Evolutionary conservation across 30 jellyfish, hydroid and myxozoan species (phyloP).

Genomic region (Cassiopea xamachana): DNA sequence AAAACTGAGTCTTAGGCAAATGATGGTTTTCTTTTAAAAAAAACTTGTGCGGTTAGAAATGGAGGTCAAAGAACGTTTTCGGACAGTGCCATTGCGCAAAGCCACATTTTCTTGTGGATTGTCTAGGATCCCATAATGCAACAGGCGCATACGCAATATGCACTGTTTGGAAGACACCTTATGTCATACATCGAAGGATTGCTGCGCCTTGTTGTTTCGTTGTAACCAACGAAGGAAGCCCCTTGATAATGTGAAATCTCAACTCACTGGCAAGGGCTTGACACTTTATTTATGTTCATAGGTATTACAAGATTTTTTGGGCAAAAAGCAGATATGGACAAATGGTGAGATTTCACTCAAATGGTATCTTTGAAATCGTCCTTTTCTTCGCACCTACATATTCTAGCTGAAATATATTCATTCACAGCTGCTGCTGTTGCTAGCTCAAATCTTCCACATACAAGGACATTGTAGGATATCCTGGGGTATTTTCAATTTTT

Average conservation of each 20-base stretch:
- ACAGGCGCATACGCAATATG: background rate
- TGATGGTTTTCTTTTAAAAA: too few species aligned
- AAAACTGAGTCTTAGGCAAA: too few species aligned
- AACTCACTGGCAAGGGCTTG: background rate
- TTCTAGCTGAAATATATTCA: too few species aligned
- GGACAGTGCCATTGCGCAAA: background rate
- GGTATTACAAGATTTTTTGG: conserved; percentile 4
- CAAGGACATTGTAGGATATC: too few species aligned
- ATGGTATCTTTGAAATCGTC: background rate
- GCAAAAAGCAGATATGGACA: conserved; percentile 7
- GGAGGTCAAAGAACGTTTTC: background rate
- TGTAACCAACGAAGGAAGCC: background rate
- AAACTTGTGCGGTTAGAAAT: too few species aligned
- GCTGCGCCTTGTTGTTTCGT: conserved; percentile 7
- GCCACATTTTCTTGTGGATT: background rate
- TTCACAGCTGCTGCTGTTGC: too few species aligned
- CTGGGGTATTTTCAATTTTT: too few species aligned
- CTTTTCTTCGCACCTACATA: background rate
- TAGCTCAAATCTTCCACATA: too few species aligned
- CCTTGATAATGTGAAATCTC: background rate
- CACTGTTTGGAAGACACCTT: conserved; percentile 25
- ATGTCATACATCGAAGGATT: background rate
- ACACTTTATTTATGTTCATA: background rate
- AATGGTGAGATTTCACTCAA: conserved; percentile 11
- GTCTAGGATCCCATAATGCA: conserved; percentile 15